Evolutionary conservation across 2,888 invertebrate genomes (phyloP), one percentile per base, ranked within the genome.

Genomic region (Podabrus alpinus): DNA sequence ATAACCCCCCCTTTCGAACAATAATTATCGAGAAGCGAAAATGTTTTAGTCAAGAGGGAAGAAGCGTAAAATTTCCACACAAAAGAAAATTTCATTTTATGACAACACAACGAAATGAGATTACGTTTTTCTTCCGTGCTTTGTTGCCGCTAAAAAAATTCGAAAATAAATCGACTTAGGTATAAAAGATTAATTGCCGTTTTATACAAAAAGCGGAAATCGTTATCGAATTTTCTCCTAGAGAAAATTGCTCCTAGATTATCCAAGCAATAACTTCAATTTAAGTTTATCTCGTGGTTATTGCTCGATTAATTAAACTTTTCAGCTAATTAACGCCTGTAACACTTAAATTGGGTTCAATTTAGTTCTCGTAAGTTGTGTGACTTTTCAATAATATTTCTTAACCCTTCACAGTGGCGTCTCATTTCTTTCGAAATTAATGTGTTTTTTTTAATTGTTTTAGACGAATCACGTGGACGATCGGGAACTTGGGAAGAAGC

Each of bases 401-500:
- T 45, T n/a, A 45, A 45, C 45, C 7, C 45, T n/a, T n/a, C n/a
- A n/a, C n/a, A 45, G 21, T n/a, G 10, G 21, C 66, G 66, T 1
- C 15, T 3, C 62, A 16, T 15, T 15, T 61, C 3, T 61, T 15
- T 15, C 3, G 15, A 9, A 11, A 19, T 59, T 62, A 0, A 45
- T n/a, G n/a, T 13, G 13, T 4, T 79, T n/a, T 77, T 79, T 79
- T 78, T 80, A n/a, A n/a, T 81, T 80, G 78, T 87, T 88, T 16
- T 89, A 94, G 95, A 95, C 93, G 95, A 95, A 88, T 93, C 94
- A 84, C 92, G 92, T 91, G 91, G 88, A 89, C 93, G 87, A 86
- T 92, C 94, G 78, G 92, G 93, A 87, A 92, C 93, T 85, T 94
- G 94, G 94, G 94, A 94, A 88, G 94, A 94, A 87, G 89, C 91